Percentiles rank a stretch among this genome's conserved stretches.
Conservation (phyloP, 2,113 vertebrate species). For the Columba livia region DNA sequence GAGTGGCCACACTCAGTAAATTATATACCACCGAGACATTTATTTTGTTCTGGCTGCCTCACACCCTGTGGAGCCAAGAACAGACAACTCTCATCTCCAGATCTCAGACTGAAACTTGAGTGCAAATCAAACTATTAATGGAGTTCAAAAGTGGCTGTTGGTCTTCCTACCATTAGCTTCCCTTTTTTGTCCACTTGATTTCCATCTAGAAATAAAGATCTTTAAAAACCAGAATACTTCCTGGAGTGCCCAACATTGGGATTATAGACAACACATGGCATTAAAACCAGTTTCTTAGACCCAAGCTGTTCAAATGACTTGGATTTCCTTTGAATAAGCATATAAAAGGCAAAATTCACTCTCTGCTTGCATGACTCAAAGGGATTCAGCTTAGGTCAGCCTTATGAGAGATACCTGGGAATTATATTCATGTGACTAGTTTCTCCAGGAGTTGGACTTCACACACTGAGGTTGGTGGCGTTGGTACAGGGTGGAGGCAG, state of each 20-base stretch:
- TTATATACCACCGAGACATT: not conserved
- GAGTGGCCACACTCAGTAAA: not conserved
- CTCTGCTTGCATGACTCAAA: not conserved
- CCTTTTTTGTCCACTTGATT: not conserved
- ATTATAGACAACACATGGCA: not conserved
- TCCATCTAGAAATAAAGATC: not conserved
- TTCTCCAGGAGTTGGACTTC: not conserved
- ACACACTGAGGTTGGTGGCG: not conserved
- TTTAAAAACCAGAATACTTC: not conserved
- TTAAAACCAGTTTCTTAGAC: not conserved
- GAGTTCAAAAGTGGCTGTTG: not conserved
- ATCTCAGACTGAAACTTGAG: not conserved
- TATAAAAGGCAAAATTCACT: not conserved
- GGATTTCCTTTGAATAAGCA: not conserved
- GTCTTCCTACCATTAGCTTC: not conserved
- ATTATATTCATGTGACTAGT: not conserved
- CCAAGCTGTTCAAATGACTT: not conserved
- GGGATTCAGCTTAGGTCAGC: not conserved
- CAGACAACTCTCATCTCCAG: not conserved
- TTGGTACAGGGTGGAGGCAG: not conserved
- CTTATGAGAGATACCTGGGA: not conserved
- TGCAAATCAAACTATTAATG: not conserved
- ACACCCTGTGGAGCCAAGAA: not conserved
- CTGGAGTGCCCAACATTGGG: not conserved
- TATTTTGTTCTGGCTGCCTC: not conserved